Evolutionary conservation across 1,140 invertebrate species (phyloP).

Genomic region (Anastrepha obliqua): DNA sequence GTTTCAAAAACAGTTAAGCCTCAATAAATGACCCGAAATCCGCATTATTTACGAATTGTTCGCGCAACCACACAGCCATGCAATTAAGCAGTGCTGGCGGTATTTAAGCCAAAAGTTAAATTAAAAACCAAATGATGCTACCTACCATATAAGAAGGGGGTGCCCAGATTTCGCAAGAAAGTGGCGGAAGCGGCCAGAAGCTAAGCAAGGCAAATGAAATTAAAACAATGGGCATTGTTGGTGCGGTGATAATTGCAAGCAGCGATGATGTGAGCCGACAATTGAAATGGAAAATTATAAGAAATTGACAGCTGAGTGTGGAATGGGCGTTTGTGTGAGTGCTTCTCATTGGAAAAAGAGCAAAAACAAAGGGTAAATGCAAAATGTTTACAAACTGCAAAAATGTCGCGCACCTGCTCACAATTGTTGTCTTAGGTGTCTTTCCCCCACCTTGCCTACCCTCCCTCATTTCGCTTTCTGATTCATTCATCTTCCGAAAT

Average conservation of each 20-base stretch:
- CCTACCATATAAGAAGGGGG: neutral
- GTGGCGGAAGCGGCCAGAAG: neutral
- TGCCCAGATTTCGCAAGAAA: neutral
- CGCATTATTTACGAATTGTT: neutral
- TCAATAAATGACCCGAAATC: conserved; percentile 17
- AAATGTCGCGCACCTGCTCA: neutral
- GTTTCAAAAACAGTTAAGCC: conserved; percentile 7
- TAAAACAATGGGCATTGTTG: neutral
- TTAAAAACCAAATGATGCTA: neutral
- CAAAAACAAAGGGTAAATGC: neutral
- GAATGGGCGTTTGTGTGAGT: neutral
- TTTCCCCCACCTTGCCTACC: neutral
- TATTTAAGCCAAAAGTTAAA: neutral
- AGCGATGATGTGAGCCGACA: no score
- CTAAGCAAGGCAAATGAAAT: neutral
- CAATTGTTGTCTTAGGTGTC: neutral
- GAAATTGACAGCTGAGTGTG: neutral
- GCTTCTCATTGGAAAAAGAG: neutral
- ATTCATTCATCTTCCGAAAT: conserved; percentile 23
- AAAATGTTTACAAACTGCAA: no score
- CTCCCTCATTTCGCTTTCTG: neutral
- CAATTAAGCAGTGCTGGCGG: neutral
- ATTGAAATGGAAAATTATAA: neutral
- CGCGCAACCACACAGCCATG: neutral
- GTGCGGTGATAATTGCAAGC: neutral